These are phyloP conservation scores for Danaus melanippus DNA, from an alignment of 1,140 invertebrate species.

Conservation along the genomic window DNA sequence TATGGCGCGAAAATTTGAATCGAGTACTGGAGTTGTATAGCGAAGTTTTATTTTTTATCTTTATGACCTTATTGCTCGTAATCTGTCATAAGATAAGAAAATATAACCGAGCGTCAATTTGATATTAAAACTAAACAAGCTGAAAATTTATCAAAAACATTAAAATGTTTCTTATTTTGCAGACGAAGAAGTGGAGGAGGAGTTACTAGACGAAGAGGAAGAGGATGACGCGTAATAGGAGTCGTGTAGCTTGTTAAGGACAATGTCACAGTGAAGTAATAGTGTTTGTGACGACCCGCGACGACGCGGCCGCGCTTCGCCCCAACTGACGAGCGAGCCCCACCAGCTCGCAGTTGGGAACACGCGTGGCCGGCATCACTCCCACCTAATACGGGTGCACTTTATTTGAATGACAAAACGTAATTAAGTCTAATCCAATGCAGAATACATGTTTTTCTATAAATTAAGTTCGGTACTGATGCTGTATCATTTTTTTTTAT, in stretches of 20 bases:
- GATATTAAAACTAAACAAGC: too few relatives aligned
- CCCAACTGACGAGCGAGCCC: slow-evolving; percentile 46
- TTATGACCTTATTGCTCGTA: too few relatives aligned
- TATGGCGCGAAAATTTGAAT: slow-evolving; percentile 16
- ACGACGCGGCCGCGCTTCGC: slow-evolving; percentile 56
- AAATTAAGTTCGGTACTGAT: slow-evolving; percentile 64
- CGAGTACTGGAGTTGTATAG: slow-evolving; percentile 1
- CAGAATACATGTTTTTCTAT: slow-evolving; percentile 56
- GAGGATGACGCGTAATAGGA: slow-evolving; percentile 75
- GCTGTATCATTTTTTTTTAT: slow-evolving; percentile 49
- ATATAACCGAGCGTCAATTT: too few relatives aligned
- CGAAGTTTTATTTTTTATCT: too few relatives aligned
- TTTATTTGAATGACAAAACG: slow-evolving; percentile 68
- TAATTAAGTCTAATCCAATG: slow-evolving; percentile 68
- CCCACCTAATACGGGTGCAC: slow-evolving; percentile 67
- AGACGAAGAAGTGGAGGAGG: slow-evolving; percentile 75
- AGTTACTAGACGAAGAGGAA: slow-evolving; percentile 73
- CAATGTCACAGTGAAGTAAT: slow-evolving; percentile 70
- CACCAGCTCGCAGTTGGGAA: slow-evolving; percentile 53
- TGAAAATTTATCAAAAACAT: too few relatives aligned
- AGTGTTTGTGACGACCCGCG: slow-evolving; percentile 64
- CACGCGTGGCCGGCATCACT: slow-evolving; percentile 59
- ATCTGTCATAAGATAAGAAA: too few relatives aligned
- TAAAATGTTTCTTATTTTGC: slow-evolving; percentile 35
- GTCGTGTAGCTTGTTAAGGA: slow-evolving; percentile 59